phyloP scores from a whole-genome alignment of 64 coral and sea anemone genomes.

The Montipora cactus region DNA sequence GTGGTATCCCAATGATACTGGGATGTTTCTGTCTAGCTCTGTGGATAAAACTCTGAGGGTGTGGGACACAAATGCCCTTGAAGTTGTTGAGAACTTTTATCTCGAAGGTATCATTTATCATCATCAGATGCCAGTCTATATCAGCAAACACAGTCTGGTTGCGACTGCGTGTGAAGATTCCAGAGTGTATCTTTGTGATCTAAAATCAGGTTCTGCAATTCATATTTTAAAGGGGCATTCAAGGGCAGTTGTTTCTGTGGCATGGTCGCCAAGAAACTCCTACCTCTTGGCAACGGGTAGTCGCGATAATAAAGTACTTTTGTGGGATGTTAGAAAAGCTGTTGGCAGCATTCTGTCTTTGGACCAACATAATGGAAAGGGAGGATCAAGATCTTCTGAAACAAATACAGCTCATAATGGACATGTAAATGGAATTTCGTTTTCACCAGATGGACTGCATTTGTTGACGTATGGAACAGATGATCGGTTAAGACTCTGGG shows the following conservation, averaged over 20 bases:
- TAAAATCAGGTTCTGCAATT: constrained; percentile 89
- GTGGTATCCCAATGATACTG: constrained; percentile 96
- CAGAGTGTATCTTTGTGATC: constrained; percentile 92
- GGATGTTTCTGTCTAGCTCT: constrained; percentile 95
- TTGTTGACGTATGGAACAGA: constrained; percentile 95
- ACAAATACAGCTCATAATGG: constrained; percentile 96
- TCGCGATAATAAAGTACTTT: constrained; percentile 94
- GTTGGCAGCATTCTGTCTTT: constrained; percentile 61
- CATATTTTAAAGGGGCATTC: constrained; percentile 95
- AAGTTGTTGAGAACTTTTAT: constrained; percentile 90
- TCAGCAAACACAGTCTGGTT: constrained; percentile 79
- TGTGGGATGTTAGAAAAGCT: constrained; percentile 97
- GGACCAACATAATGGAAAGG: constrained; percentile 97
- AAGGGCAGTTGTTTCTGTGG: constrained; percentile 81
- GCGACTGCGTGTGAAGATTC: constrained; percentile 88
- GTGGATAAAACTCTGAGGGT: constrained; percentile 81
- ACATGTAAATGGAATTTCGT: constrained; percentile 83
- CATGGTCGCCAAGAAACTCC: constrained; percentile 93
- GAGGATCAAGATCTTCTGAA: constrained; percentile 61
- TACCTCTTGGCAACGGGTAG: constrained; percentile 91
- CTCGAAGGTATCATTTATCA: constrained; percentile 92
- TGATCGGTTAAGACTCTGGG: constrained; percentile 93
- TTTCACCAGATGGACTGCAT: constrained; percentile 80
- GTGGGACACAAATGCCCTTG: constrained; percentile 91
- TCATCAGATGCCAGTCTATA: constrained; percentile 81